Conservation (phyloP, 2,888 invertebrate genomes). For the Keiferia lycopersicella region DNA sequence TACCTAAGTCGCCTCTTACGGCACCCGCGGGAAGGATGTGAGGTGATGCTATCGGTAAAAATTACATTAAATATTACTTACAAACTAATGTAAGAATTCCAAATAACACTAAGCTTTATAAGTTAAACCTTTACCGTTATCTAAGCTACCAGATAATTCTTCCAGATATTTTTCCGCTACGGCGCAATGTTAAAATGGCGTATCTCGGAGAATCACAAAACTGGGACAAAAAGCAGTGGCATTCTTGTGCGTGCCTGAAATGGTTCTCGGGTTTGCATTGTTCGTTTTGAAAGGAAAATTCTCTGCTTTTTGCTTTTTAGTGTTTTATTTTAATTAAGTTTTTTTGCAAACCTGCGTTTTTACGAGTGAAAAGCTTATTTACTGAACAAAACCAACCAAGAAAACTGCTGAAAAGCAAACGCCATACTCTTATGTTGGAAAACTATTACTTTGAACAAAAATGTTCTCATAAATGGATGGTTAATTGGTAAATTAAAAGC, state of each 20-base stretch:
- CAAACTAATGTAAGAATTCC: neutral
- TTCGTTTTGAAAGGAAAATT: neutral
- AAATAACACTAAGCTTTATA: neutral
- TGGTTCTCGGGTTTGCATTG: constrained; percentile 1
- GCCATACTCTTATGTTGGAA: too few relatives aligned
- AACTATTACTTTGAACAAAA: too few relatives aligned
- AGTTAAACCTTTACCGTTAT: neutral
- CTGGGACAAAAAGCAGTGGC: neutral
- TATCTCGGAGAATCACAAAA: constrained; percentile 12
- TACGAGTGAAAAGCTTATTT: too few relatives aligned
- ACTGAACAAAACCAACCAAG: too few relatives aligned
- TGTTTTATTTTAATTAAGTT: constrained; percentile 5
- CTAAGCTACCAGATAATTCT: constrained; percentile 1
- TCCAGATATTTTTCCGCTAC: neutral
- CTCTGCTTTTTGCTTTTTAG: neutral
- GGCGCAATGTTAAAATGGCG: constrained; percentile 1
- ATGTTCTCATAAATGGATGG: too few relatives aligned
- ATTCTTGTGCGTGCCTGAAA: constrained; percentile 14
- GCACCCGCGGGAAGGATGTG: too few relatives aligned
- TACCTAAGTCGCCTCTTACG: too few relatives aligned
- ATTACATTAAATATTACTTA: too few relatives aligned
- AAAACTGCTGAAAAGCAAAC: too few relatives aligned
- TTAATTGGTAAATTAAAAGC: too few relatives aligned
- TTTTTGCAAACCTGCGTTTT: neutral
- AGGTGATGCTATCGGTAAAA: too few relatives aligned